phyloP scores from a whole-genome alignment of 2,113 vertebrate genomes.

The Bubo scandiacus region DNA sequence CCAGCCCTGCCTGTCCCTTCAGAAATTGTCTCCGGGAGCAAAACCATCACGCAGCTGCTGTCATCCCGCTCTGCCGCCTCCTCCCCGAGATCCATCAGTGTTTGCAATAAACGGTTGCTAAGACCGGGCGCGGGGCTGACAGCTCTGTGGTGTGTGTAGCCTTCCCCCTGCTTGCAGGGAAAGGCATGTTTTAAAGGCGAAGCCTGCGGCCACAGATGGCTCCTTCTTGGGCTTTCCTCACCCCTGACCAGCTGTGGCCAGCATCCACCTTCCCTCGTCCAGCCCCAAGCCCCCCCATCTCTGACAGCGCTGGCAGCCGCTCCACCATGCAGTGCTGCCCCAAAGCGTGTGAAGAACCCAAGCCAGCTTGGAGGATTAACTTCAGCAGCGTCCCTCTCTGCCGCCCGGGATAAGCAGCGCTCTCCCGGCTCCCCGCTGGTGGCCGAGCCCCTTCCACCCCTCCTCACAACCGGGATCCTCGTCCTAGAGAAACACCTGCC shows the following conservation, averaged over 20 bases:
- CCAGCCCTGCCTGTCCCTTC: background rate
- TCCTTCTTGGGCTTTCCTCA: background rate
- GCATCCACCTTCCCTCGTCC: background rate
- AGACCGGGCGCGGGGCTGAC: background rate
- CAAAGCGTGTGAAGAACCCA: rapidly evolving
- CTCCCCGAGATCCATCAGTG: rapidly evolving
- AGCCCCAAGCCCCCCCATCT: background rate
- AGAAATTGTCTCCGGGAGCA: rapidly evolving
- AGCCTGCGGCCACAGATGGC: background rate
- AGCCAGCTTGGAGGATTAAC: background rate
- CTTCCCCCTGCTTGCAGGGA: background rate
- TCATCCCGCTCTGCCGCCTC: background rate
- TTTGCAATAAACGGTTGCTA: background rate
- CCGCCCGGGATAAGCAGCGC: rapidly evolving
- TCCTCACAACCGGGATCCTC: background rate
- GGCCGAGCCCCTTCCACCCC: background rate
- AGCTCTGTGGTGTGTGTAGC: rapidly evolving
- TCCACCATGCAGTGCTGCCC: background rate
- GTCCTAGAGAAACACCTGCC: rapidly evolving
- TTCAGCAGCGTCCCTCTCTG: background rate
- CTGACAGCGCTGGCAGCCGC: background rate
- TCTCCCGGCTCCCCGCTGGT: rapidly evolving
- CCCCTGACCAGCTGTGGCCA: background rate
- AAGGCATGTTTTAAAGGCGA: rapidly evolving
- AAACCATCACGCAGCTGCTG: background rate